Evolutionary conservation across 2,888 invertebrate species (phyloP), one percentile per base, ranked within the genome.

Genomic region (Ornithoptera alexandrae): DNA sequence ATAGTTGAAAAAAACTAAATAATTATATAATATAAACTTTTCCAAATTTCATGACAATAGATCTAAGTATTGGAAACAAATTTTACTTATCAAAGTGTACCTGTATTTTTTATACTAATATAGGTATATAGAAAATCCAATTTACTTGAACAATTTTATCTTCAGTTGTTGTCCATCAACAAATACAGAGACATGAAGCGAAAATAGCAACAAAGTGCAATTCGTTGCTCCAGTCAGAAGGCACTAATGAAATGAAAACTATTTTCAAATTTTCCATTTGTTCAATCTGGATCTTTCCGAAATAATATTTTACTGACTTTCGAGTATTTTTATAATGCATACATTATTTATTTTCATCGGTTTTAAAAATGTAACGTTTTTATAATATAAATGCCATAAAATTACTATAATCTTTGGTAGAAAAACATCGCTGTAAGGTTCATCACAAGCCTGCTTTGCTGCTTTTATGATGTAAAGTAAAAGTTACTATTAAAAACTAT

Each of bases 161-260:
- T n/a, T 53, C n/a, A n/a, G 18, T 18, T 7, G 53, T 53, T 53
- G 53, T 53, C n/a, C n/a, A 53, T n/a, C 53, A n/a, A 53, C n/a
- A 53, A 53, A 53, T 18, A 62, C 22, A 30, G 20, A 62, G 39
- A 42, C 12, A 30, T 39, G 53, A 24, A 62, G 62, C 39, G 46
- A 24, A 77, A 78, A 78, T 76, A 77, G 76, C 71, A 71, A 73
- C 75, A 72, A 74, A 76, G 75, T 74, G 75, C 77, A 74, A 72
- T 74, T 74, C 75, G 73, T 73, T 77, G 76, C 74, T 72, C 64
- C 61, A 71, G 73, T 72, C 70, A 65, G 70, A 56, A 39, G 22
- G 39, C 63, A 67, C 50, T 67, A 64, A 71, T 67, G 71, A 72
- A 74, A 71, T 73, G 69, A 67, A 71, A 72, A 71, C 65, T 72